Percentiles rank a stretch among this genome's conserved stretches.
phyloP scores from a whole-genome alignment of 2,888 invertebrate genomes.

The Phengaris arion region DNA sequence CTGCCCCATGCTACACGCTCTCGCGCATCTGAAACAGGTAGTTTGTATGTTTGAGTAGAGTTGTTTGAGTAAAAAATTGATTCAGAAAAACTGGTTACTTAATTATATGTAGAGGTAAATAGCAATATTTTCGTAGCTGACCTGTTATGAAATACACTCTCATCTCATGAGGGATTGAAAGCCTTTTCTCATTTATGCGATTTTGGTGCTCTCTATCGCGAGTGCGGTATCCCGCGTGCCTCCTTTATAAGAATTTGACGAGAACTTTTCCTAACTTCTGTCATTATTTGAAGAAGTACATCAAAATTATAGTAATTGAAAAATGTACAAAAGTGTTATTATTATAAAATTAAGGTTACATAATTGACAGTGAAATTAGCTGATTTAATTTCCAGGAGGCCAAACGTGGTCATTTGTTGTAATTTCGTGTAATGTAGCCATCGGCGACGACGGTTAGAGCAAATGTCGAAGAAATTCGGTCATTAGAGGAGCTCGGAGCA shows the following conservation, averaged over 20 bases:
- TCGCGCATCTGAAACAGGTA: conserved; percentile 53
- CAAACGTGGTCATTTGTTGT: conserved; percentile 10
- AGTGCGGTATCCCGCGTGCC: not conserved
- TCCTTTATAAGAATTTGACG: not conserved
- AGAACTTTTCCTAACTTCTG: not conserved
- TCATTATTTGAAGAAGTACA: not conserved
- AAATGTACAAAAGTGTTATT: not conserved
- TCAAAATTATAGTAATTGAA: not conserved
- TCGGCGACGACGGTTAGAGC: not conserved
- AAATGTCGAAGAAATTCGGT: conserved; percentile 11
- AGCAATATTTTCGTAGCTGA: not conserved
- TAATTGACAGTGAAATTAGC: not conserved
- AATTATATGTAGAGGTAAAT: not conserved
- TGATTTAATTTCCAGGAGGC: conserved; percentile 13
- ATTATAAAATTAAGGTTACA: not conserved
- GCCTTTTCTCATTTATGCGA: too few relatives aligned
- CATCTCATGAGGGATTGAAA: too few relatives aligned
- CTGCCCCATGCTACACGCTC: conserved; percentile 63
- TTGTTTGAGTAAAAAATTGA: not conserved
- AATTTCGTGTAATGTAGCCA: conserved; percentile 1
- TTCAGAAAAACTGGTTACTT: not conserved
- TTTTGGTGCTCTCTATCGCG: too few relatives aligned
- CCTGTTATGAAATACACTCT: not conserved
- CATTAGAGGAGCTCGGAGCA: not conserved
- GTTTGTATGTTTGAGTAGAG: not conserved